Evolutionary conservation across 2,888 invertebrate genomes (phyloP), one percentile per base, ranked within the genome.

Genomic region (Drosophila anomalipes): DNA sequence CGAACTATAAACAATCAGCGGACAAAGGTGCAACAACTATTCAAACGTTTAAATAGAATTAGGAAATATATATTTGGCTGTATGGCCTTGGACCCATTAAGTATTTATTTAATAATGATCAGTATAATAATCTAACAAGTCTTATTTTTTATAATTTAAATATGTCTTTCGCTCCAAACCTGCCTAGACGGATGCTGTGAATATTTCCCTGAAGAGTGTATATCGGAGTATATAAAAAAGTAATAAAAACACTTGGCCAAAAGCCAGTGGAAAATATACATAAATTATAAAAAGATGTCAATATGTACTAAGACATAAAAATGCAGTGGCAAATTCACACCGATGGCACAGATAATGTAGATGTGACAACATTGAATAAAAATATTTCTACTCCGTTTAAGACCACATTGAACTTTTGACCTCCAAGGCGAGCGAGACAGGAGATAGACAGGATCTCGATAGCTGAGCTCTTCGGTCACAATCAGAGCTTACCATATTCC

Each of bases 401-500:
- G 28, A 61, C 49, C 41, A 60, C 49, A 47, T 32, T 65, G 60
- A 69, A 80, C 80, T 71, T 52, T 69, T 70, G 65, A 70, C 82
- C 82, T 61, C 66, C n/a, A 16, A 4, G 12, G 54, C 26, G 33
- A 71, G 32, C 22, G 30, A 53, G 35, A 22, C 6, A 30, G 28
- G 35, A 32, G 53, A n/a, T 10, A 30, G 4, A 14, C 44, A 19
- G 28, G n/a, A 22, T 6, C n/a, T 32, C 41, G 58, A 30, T n/a
- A 56, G 37, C 61, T 61, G 30, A 56, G 59, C 52, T 59, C 58
- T 12, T 70, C 70, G 63, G 70, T 79, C 67, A 58, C 44, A 77
- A 81, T 74, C 70, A 73, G 69, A 74, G 83, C 74, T 82, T 74
- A 87, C 65, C 67, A 76, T 76, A 69, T 68, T 75, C 66, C 64